Evolutionary conservation across 2,113 vertebrate species (phyloP).

Genomic region (Myotis lucifugus): DNA sequence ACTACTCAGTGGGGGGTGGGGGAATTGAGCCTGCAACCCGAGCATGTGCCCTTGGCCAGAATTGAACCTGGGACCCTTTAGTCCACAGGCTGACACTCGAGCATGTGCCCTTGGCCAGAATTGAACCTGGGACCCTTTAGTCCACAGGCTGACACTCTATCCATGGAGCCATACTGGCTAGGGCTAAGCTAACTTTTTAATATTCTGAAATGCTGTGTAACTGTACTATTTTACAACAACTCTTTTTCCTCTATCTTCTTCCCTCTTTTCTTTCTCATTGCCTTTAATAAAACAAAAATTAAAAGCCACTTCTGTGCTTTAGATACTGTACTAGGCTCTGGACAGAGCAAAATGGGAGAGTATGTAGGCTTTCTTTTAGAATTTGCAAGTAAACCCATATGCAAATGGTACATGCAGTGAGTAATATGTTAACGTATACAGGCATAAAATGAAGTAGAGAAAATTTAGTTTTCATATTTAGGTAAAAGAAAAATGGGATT

Average conservation of each 20-base stretch:
- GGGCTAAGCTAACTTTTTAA: not conserved
- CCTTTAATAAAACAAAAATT: not conserved
- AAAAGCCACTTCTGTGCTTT: not conserved
- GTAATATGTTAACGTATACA: not conserved
- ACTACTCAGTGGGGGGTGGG: no score
- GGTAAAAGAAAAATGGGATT: not conserved
- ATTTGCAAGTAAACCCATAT: not conserved
- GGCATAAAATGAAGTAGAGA: not conserved
- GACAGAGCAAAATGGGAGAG: not conserved
- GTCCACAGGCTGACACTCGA: no score
- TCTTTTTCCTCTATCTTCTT: not conserved
- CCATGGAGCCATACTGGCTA: no score
- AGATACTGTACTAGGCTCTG: not conserved
- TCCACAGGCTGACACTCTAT: no score
- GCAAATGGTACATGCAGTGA: not conserved
- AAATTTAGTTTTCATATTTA: slow-evolving; percentile 31
- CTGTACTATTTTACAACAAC: not conserved
- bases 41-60: no score
- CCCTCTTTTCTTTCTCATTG: slow-evolving; percentile 8
- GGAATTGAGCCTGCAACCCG: no score
- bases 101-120: no score
- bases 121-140: no score
- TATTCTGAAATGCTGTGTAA: slow-evolving; percentile 1
- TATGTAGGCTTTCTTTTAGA: not conserved
- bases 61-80: no score